A percentile compares a stretch with the other conserved stretches of the same genome.
These are phyloP conservation scores for Andinoacara biseriatus DNA, from an alignment of 2,113 vertebrate genomes.

Conservation along the genomic window DNA sequence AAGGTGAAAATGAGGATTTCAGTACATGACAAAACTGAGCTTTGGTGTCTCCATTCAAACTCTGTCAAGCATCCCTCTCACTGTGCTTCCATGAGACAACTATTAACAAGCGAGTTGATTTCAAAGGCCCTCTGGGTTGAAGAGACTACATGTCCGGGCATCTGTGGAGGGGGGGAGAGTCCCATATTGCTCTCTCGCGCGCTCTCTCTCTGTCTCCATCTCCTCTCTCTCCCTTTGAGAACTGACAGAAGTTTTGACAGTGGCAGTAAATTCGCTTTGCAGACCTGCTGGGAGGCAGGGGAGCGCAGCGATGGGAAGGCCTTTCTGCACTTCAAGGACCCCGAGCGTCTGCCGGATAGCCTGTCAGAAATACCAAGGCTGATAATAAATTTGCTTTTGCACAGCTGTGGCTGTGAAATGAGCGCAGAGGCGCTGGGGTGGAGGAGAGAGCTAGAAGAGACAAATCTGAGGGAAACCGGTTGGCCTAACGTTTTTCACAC, in stretches of 20 bases:
- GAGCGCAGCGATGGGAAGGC: constrained; percentile 66
- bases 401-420: constrained; percentile 62
- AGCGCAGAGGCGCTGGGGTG: constrained; percentile 42
- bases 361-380: constrained; percentile 76
- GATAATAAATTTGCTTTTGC: constrained; percentile 76
- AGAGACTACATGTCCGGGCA: constrained; percentile 50
- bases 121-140: constrained; percentile 59
- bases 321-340: constrained; percentile 74
- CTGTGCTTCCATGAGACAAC: constrained; percentile 47
- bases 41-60: constrained; percentile 54
- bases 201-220: constrained; percentile 12
- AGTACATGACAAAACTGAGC: constrained; percentile 38
- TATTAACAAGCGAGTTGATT: constrained; percentile 66
- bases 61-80: constrained; percentile 33
- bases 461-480: constrained; percentile 31
- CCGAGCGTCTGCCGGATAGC: constrained; percentile 71
- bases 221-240: constrained; percentile 62
- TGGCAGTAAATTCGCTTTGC: constrained; percentile 72
- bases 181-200: constrained; percentile 26
- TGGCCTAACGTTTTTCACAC: constrained; percentile 19
- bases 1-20: constrained; percentile 56
- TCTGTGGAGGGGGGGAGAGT: constrained; percentile 46
- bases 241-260: constrained; percentile 74
- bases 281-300: constrained; percentile 65
- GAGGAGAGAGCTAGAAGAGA: constrained; percentile 28